Evolutionary conservation across 2,888 invertebrate genomes (phyloP), one percentile per base, ranked within the genome.

Genomic region (Clivina fossor): DNA sequence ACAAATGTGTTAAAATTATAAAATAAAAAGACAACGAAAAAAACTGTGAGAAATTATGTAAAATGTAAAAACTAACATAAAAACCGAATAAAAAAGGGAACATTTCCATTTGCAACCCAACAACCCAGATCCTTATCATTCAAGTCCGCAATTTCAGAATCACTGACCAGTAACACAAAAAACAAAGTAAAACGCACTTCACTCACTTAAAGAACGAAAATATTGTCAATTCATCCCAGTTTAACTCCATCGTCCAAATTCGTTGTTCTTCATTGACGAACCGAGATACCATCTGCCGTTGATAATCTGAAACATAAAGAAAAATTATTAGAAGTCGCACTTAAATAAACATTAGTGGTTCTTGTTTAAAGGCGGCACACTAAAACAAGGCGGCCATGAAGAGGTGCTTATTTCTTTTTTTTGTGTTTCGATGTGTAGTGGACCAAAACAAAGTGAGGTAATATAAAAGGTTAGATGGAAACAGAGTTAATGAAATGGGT

Each of bases 401-500:
- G 3, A 8, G 37, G 9, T n/a, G 33, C 5, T 11, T 37, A 7
- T 7, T 37, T 37, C 15, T 37, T 37, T 38, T 40, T 47, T 28
- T 49, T 49, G 38, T 49, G 38, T 38, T 49, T 9, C 1, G n/a
- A 13, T 3, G n/a, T 40, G 26, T 30, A 49, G 48, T 33, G 13
- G 48, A 48, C 33, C 48, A 37, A 24, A 35, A 37, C 48, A 22
- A 26, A 20, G 8, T 9, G 20, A 22, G 37, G 35, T 13, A 16
- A 11, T 8, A 33, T 33, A 33, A 33, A n/a, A n/a, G 5, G 9
- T 7, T 4, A n/a, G 16, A 7, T 48, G 48, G 18, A 11, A 35
- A 48, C n/a, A 19, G 24, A 35, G 30, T 30, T 40, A 30, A 50
- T 38, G 4, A 53, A 24, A 28, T 61, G 64, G 60, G 40, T 63